These are phyloP conservation scores for Drosophila auraria DNA, from an alignment of 1,140 invertebrate genomes.

Conservation along the genomic window DNA sequence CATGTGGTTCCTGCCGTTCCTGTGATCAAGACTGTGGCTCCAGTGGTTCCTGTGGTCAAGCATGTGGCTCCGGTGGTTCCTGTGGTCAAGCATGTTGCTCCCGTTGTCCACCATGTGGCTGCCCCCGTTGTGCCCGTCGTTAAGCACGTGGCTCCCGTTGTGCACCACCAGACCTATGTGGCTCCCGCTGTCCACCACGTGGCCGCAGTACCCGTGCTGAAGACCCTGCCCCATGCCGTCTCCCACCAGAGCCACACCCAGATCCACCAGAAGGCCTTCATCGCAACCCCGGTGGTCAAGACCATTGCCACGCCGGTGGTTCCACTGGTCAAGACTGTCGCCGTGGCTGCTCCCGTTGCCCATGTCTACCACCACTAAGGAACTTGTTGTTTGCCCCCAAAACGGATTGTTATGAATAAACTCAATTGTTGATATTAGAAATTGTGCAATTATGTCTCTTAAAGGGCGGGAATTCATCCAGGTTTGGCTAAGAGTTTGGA, in stretches of 20 bases:
- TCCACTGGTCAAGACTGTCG: constrained; percentile 60
- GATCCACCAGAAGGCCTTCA: constrained; percentile 74
- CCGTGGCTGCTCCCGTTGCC: constrained; percentile 52
- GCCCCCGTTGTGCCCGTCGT: constrained; percentile 65
- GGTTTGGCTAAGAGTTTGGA: not conserved
- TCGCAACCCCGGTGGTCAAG: constrained; percentile 56
- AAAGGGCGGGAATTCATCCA: not conserved
- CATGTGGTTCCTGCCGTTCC: constrained; percentile 61
- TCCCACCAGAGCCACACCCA: constrained; percentile 86
- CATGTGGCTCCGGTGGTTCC: constrained; percentile 48
- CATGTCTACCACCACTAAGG: constrained; percentile 69
- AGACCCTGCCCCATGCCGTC: constrained; percentile 75
- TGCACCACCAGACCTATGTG: constrained; percentile 61
- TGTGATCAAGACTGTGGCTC: constrained; percentile 64
- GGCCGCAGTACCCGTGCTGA: constrained; percentile 60
- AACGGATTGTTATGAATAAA: constrained; percentile 65
- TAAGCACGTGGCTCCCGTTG: constrained; percentile 65
- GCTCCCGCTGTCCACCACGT: constrained; percentile 77
- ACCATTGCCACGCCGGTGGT: constrained; percentile 60
- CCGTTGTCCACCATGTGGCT: constrained; percentile 50
- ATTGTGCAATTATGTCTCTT: constrained; percentile 13
- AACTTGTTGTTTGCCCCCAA: constrained; percentile 1
- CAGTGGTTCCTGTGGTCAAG: constrained; percentile 66
- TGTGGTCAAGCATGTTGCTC: constrained; percentile 64
- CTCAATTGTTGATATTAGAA: constrained; percentile 32